A percentile compares a stretch with the other conserved stretches of the same genome.
phyloP scores from a whole-genome alignment of 35 echinoderm and acorn worm species.

The Acanthaster planci region DNA sequence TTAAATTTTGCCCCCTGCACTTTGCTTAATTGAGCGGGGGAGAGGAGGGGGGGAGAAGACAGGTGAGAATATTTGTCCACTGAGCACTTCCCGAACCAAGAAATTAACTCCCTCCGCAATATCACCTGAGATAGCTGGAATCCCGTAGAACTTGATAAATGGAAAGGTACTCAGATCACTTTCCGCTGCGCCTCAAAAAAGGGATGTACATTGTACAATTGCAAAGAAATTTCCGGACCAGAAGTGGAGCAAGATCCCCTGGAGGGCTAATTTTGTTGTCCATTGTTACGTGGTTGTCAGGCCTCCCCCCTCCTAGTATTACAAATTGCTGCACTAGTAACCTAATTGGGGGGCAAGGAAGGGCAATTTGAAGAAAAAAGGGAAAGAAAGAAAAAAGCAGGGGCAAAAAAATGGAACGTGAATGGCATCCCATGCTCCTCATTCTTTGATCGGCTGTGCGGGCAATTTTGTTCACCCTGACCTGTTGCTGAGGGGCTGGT shows the following conservation, averaged over 20 bases:
- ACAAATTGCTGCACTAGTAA: not conserved
- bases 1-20: too few species aligned
- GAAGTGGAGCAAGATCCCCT: not conserved
- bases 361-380: not conserved
- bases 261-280: not conserved
- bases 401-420: not conserved
- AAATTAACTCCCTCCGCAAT: too few species aligned
- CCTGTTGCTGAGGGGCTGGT: not conserved
- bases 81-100: too few species aligned
- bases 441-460: not conserved
- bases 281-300: too few species aligned
- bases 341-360: conserved; percentile 2
- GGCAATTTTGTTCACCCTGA: not conserved
- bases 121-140: too few species aligned
- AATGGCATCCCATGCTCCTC: not conserved
- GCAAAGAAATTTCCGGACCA: not conserved
- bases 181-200: not conserved
- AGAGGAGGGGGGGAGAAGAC: too few species aligned
- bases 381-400: too few species aligned
- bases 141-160: not conserved
- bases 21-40: too few species aligned
- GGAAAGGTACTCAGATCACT: not conserved
- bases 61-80: too few species aligned
- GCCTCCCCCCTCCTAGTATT: not conserved
- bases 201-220: conserved; percentile 10